Conservation (phyloP, 1,140 invertebrate species). For the Rhopalosiphum padi region DNA sequence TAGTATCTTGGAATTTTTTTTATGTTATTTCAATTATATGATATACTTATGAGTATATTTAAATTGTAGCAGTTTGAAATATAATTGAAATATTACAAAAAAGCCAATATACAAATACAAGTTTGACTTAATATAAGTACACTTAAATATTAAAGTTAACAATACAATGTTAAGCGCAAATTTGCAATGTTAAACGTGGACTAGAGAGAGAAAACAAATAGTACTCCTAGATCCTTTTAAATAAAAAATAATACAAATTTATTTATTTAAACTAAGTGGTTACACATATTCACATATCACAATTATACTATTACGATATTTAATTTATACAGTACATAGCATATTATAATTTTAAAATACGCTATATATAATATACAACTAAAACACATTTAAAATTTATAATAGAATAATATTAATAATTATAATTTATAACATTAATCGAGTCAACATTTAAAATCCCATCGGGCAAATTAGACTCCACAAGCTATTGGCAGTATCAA, state of each 20-base stretch:
- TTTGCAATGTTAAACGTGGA: neutral
- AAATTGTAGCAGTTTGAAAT: too few species aligned
- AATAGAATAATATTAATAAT: slow-evolving; percentile 34
- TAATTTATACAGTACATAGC: neutral
- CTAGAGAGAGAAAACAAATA: neutral
- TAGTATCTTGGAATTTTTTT: neutral
- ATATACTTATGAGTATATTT: too few species aligned
- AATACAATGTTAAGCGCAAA: neutral
- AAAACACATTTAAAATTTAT: neutral
- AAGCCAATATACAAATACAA: neutral
- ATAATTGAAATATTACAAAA: neutral
- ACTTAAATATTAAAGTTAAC: neutral
- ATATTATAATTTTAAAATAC: slow-evolving; percentile 11
- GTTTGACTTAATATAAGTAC: neutral
- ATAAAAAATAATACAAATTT: neutral
- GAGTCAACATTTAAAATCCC: slow-evolving; percentile 56
- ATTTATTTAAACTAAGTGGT: neutral
- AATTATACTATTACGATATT: neutral
- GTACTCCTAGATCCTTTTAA: neutral
- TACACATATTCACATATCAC: neutral
- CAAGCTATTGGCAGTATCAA: slow-evolving; percentile 57
- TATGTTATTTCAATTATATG: too few species aligned
- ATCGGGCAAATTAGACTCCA: slow-evolving; percentile 51
- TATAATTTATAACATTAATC: slow-evolving; percentile 33
- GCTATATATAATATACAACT: neutral